Evolutionary conservation across 2,797 vertebrate genomes (phyloP).

Genomic region (Tamandua tetradactyla): DNA sequence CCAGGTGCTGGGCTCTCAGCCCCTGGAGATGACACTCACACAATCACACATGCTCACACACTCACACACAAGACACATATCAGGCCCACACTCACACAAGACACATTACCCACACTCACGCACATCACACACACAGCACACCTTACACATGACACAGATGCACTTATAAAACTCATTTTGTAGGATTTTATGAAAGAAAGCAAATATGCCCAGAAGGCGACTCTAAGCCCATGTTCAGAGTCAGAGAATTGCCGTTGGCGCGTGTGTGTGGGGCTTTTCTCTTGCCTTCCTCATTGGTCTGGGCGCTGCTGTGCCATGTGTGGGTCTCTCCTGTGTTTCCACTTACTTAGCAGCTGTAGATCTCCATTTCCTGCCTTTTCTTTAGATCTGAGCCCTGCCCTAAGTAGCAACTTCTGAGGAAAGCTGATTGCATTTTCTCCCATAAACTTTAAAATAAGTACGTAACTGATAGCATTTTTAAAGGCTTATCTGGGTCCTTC

Average conservation of each 20-base stretch:
- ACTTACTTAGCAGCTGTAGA: neutral
- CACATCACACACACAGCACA: no score
- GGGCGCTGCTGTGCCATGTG: rapidly evolving
- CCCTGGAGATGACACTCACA: neutral
- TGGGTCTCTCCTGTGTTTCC: neutral
- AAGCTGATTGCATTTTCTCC: slow-evolving; percentile 41
- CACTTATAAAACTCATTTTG: neutral
- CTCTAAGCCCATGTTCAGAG: neutral
- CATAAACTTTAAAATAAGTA: neutral
- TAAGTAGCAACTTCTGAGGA: neutral
- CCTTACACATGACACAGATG: neutral
- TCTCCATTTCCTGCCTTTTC: neutral
- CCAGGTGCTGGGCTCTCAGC: neutral
- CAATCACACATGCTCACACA: no score
- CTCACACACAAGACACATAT: no score
- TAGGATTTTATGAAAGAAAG: neutral
- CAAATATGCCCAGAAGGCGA: neutral
- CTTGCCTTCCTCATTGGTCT: neutral
- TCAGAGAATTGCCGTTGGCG: neutral
- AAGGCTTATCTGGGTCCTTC: neutral
- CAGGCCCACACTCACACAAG: no score
- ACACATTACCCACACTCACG: no score
- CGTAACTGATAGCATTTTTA: neutral
- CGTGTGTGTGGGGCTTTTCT: no score
- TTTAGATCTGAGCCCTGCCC: slow-evolving; percentile 43